Evolutionary conservation across 2,797 vertebrate genomes (phyloP), one percentile per base, ranked within the genome.

Genomic region (Argentina silus): DNA sequence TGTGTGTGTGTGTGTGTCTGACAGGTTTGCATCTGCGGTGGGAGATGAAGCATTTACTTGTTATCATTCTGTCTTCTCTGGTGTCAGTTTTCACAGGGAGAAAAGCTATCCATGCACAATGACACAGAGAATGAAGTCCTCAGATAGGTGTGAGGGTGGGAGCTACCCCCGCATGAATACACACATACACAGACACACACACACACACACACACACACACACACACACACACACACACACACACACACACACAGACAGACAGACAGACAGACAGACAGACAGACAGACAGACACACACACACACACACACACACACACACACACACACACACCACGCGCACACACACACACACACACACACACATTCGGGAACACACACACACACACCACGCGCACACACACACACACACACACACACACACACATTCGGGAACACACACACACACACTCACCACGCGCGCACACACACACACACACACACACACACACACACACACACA

Each of bases 21-120:
- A 91, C 90, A 90, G 88, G 84, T 89, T 86, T 87, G 87, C 84
- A 82, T 90, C 78, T 78, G 82, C 62, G 53, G 50, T 82, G 88
- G 84, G 72, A 66, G 84, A 78, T 27, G 14, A 3, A 0, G 27
- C 85, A 77, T 87, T 92, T 85, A 88, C 90, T 89, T 88, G 88
- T 89, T 90, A 93, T 93, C 89, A 85, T 88, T 85, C 87, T 83
- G 88, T 90, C 89, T 83, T 78, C 84, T 79, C 76, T 0, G 76
- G 76, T 81, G 87, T 82, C 82, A 80, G 78, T 68, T 83, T 82
- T 71, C 80, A 75, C 76, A 55, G 75, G 36, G 50, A 76, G 48
- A 80, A 84, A 75, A 84, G 85, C 78, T 74, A 78, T 82, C 80
- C 71, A 82, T 78, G 70, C 77, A 77, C 86, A 89, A 79, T 84